Conservation (phyloP, 2,888 invertebrate genomes). For the Syrista parreyssii region DNA sequence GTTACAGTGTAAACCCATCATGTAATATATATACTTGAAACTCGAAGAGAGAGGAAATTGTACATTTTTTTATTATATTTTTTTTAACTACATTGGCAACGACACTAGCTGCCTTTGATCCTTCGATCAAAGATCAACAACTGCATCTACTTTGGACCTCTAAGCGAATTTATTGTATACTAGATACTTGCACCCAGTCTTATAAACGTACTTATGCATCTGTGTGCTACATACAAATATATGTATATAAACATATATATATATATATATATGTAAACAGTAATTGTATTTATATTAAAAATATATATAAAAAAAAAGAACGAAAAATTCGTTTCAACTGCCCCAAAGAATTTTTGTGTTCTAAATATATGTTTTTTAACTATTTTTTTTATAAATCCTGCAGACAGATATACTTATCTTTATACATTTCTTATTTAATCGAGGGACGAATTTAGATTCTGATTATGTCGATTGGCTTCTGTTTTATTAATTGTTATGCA, state of each 20-base stretch:
- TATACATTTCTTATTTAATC: not conserved
- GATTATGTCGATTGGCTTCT: not conserved
- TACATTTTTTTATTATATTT: not conserved
- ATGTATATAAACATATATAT: not conserved
- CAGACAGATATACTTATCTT: no score
- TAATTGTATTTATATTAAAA: not conserved
- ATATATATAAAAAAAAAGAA: not conserved
- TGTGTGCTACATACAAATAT: not conserved
- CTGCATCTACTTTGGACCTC: not conserved
- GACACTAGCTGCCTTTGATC: not conserved
- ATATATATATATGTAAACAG: not conserved
- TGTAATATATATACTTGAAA: not conserved
- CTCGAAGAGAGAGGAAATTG: not conserved
- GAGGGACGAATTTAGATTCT: not conserved
- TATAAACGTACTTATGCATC: not conserved
- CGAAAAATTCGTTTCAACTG: not conserved
- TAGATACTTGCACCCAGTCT: not conserved
- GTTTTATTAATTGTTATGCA: not conserved
- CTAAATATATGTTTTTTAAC: no score
- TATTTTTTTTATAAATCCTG: no score
- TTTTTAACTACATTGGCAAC: not conserved
- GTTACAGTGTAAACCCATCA: not conserved
- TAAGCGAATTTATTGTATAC: not conserved
- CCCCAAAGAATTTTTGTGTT: not conserved
- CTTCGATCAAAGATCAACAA: not conserved